These are phyloP conservation scores for Microchrysa polita DNA, from an alignment of 2,888 invertebrate genomes.

Conservation along the genomic window DNA sequence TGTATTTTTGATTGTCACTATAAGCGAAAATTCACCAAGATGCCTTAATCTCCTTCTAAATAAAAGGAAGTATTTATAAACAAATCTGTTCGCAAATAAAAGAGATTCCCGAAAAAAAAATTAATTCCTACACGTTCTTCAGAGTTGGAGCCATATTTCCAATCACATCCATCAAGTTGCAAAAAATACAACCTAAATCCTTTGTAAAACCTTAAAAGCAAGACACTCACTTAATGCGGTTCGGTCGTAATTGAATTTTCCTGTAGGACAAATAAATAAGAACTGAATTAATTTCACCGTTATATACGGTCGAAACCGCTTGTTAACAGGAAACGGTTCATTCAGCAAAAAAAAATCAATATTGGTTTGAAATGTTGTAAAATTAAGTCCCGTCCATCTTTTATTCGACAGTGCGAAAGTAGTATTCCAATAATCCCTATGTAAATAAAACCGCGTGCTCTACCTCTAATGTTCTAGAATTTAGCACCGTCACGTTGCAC, in stretches of 20 bases:
- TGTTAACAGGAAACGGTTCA: too few relatives aligned
- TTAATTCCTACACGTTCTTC: too few relatives aligned
- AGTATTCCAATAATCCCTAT: neutral
- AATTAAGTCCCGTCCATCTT: neutral
- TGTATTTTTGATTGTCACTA: too few relatives aligned
- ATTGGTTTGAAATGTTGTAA: neutral
- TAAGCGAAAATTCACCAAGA: too few relatives aligned
- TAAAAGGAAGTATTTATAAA: too few relatives aligned
- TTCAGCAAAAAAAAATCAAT: too few relatives aligned
- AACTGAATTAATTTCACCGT: neutral
- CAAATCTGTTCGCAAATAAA: too few relatives aligned
- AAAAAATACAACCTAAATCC: neutral
- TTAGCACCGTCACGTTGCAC: neutral
- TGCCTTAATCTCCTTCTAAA: too few relatives aligned
- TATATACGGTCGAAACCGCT: too few relatives aligned
- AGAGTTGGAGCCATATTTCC: neutral
- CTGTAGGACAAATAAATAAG: neutral
- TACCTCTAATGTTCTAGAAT: too few relatives aligned
- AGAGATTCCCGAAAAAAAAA: too few relatives aligned
- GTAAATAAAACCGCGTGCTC: too few relatives aligned
- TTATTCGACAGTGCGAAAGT: neutral
- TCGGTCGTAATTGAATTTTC: neutral
- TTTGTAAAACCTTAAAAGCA: constrained; percentile 8
- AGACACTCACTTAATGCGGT: constrained; percentile 16
- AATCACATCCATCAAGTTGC: neutral